Evolutionary conservation across 1,140 invertebrate species (phyloP), one percentile per base, ranked within the genome.

Genomic region (Venturia canescens): DNA sequence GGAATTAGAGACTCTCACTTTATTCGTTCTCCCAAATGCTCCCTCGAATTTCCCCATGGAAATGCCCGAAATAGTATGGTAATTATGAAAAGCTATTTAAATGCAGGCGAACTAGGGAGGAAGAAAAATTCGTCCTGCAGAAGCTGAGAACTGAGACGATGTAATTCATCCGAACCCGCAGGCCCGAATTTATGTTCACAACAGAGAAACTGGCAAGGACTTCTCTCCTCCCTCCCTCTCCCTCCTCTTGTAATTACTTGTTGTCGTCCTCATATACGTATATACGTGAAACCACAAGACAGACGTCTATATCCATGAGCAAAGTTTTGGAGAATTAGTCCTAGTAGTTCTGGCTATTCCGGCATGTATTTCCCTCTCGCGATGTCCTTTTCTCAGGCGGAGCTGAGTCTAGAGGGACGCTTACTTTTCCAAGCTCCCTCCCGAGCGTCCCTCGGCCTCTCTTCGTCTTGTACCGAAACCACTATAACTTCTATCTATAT

Each of bases 401-500:
- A n/a, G 21, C 16, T 18, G 16, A 48, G 21, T 57, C 21, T 1
- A n/a, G 18, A 57, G 18, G 18, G 53, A 57, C 13, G 18, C 21
- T 57, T 57, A 31, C 66, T 69, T 31, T 31, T 31, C 26, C 16
- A 31, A 69, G 3, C 60, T 5, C 66, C 29, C 66, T 23, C 53
- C 0, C 53, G 18, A n/a, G 1, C 53, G 13, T 13, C 66, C 66
- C 29, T n/a, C 15, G 15, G 15, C 66, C 16, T 31, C 27, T 6
- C 23, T 63, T 63, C 9, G 4, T 31, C 66, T 31, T 53, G 18
- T 13, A 16, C 13, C 7, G 13, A 16, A 63, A 21, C 66, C 66
- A 69, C 83, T 83, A 87, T 86, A 84, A 87, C 82, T 81, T 85
- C 86, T 85, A 86, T 87, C 85, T 87, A 87, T 87, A 87, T 87